These are phyloP conservation scores for Galbula dea DNA, from an alignment of 2,113 vertebrate species.

Conservation along the genomic window DNA sequence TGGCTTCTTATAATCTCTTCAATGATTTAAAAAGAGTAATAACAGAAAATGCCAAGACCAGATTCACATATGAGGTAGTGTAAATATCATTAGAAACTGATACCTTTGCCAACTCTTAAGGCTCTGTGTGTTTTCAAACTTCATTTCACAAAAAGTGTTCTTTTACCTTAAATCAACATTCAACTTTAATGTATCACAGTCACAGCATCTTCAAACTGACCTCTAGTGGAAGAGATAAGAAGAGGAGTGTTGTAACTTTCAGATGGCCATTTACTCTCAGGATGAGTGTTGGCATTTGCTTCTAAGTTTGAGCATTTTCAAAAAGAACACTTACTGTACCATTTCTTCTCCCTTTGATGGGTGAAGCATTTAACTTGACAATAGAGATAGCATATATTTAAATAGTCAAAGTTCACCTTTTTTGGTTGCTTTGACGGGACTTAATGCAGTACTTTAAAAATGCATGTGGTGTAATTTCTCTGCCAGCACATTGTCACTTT, in stretches of 20 bases:
- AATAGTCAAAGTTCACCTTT: background rate
- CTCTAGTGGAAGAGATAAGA: conserved; percentile 3
- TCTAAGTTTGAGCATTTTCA: background rate
- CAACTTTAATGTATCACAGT: background rate
- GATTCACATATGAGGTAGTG: background rate
- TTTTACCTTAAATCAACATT: background rate
- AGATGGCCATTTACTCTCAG: background rate
- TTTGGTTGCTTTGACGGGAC: background rate
- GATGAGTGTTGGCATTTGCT: background rate
- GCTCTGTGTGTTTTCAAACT: background rate
- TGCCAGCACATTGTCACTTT: conserved; percentile 9
- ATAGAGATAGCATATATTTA: background rate
- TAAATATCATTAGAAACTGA: background rate
- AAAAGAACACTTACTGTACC: background rate
- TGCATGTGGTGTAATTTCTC: background rate
- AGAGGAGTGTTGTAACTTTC: background rate
- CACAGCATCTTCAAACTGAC: conserved; percentile 21
- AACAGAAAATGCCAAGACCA: background rate
- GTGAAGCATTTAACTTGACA: background rate
- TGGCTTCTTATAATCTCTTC: background rate
- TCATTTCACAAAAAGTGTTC: conserved; percentile 32
- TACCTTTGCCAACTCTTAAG: background rate
- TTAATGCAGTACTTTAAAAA: conserved; percentile 9
- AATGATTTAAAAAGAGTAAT: conserved; percentile 12
- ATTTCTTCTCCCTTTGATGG: background rate